phyloP scores from a whole-genome alignment of 2,797 vertebrate genomes.

The Eupleurogrammus muticus region DNA sequence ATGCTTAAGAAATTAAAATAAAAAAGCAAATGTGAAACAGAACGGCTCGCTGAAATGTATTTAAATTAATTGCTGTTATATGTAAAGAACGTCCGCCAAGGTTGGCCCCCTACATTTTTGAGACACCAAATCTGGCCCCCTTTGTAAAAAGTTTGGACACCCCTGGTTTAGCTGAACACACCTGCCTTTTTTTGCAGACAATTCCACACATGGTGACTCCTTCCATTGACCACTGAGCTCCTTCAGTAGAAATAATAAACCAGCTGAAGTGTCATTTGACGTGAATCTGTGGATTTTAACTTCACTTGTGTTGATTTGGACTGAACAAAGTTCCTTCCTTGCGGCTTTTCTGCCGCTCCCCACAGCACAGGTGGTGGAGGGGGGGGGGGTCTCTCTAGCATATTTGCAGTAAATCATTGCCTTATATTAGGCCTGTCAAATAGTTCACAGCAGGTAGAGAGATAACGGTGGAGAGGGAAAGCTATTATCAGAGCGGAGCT shows the following conservation, averaged over 20 bases:
- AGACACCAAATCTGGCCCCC: too few species aligned
- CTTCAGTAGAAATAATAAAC: neutral
- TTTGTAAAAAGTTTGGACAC: too few species aligned
- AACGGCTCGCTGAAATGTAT: too few species aligned
- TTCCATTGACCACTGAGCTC: neutral
- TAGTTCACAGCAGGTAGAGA: conserved; percentile 59
- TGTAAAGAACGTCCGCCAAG: too few species aligned
- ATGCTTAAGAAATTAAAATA: too few species aligned
- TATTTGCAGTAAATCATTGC: conserved; percentile 45
- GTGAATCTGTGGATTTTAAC: conserved; percentile 10
- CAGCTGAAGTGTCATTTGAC: neutral
- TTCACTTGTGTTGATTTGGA: neutral
- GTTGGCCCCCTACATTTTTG: too few species aligned
- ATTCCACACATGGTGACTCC: conserved; percentile 9
- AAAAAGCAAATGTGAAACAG: too few species aligned
- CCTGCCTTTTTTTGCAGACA: conserved; percentile 14
- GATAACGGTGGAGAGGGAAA: conserved; percentile 57
- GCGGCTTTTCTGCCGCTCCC: neutral
- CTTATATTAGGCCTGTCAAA: conserved; percentile 56
- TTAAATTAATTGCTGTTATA: too few species aligned
- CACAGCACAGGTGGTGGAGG: neutral
- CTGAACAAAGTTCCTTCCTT: neutral
- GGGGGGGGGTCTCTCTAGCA: conserved; percentile 34
- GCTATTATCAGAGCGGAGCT: conserved; percentile 61
- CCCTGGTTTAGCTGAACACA: conserved; percentile 16